Percentiles rank a stretch among this genome's conserved stretches.
phyloP scores from a whole-genome alignment of 1,140 invertebrate genomes.

The Drosophila neocordata region DNA sequence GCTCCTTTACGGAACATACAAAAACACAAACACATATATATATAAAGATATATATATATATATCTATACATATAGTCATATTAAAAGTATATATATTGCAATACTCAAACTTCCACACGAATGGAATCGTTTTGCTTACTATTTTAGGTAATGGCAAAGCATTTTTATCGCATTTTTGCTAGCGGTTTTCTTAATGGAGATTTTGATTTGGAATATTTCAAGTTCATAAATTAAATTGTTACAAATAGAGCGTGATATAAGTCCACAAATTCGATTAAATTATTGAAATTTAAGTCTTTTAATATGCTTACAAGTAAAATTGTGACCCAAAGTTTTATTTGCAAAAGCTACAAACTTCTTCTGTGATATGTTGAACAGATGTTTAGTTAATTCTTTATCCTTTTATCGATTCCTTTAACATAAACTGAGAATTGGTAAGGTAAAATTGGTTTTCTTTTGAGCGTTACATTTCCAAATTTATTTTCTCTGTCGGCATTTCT shows the following conservation, averaged over 20 bases:
- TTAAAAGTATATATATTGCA: constrained; percentile 8
- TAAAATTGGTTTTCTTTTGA: no score
- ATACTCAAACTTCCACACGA: constrained; percentile 24
- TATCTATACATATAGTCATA: constrained; percentile 21
- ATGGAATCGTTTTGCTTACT: constrained; percentile 25
- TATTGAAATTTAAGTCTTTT: no score
- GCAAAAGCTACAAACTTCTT: no score
- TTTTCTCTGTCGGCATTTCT: not conserved
- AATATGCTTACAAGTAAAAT: no score
- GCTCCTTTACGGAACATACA: constrained; percentile 11
- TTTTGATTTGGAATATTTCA: constrained; percentile 25
- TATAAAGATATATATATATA: not conserved
- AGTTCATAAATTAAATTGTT: constrained; percentile 10
- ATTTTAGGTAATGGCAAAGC: constrained; percentile 39
- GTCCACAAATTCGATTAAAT: not conserved
- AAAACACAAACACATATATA: constrained; percentile 16
- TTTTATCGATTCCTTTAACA: no score
- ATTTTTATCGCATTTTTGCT: constrained; percentile 50
- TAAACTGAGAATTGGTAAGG: no score
- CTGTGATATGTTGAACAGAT: no score
- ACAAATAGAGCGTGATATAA: not conserved
- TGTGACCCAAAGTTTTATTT: no score
- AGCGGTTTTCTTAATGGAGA: constrained; percentile 27
- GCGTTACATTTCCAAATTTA: no score
- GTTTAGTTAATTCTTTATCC: no score